Percentiles rank a stretch among this genome's conserved stretches.
phyloP scores from a whole-genome alignment of 2,113 vertebrate genomes.

The Gopherus evgoodei region DNA sequence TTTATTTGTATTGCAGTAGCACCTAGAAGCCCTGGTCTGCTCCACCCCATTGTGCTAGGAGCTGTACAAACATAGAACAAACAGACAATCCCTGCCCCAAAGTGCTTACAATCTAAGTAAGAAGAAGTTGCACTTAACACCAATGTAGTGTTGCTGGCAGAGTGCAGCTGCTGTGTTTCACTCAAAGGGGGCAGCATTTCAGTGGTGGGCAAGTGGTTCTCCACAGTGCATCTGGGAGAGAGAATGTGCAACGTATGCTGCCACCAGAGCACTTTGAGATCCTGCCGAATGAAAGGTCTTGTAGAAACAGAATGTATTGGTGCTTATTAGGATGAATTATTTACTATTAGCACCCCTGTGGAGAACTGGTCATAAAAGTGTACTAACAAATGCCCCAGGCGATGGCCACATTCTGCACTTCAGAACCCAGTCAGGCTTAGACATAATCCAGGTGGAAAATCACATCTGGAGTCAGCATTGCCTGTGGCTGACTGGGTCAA shows the following conservation, averaged over 20 bases:
- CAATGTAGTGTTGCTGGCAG: not conserved
- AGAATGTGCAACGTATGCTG: no score
- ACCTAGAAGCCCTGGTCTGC: not conserved
- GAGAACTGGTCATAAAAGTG: not conserved
- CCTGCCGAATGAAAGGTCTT: not conserved
- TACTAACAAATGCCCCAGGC: not conserved
- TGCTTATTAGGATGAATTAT: not conserved
- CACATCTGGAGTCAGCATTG: accelerated
- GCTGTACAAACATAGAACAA: not conserved
- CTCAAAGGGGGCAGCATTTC: not conserved
- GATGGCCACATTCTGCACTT: accelerated
- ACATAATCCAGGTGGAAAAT: not conserved
- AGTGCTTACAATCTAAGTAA: not conserved
- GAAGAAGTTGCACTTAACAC: not conserved
- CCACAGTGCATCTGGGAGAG: not conserved
- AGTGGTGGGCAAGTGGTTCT: not conserved
- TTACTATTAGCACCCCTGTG: not conserved
- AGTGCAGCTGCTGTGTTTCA: not conserved
- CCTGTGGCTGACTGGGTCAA: not conserved
- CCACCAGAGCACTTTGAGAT: accelerated
- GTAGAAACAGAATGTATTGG: not conserved
- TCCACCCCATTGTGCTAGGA: not conserved
- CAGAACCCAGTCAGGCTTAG: not conserved
- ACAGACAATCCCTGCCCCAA: not conserved
- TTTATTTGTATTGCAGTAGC: not conserved